Base-by-base conservation (phyloP, 2,888 invertebrate species). In the Lobophora halterata region DNA sequence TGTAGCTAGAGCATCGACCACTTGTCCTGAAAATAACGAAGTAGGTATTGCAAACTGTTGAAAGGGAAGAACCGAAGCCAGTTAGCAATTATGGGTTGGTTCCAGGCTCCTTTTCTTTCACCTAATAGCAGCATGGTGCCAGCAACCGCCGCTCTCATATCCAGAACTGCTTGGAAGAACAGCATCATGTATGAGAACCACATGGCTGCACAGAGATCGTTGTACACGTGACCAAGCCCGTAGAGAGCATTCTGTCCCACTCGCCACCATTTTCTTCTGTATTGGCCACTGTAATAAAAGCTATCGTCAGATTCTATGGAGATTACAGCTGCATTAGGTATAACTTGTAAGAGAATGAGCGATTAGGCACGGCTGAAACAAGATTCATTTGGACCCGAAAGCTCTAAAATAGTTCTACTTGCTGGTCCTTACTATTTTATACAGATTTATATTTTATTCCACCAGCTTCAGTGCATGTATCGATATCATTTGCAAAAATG, bases 131-230 rank as follows among this genome's bases (percentile, higher is more conserved):
- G 85, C 59, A 95, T 86, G 7, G 90, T 79, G 6, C 91, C 91
- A 30, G 91, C 89, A 6, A 89, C 82, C 7, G 79, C 87, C 6
- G 90, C 82, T 44, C 85, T 80, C 80, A 91, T 89, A 48, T 85
- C 71, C 25, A 91, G 68, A 10, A 91, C 88, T 6, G 90, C 89
- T 80, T 91, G 90, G 47, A 96, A 92, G 83, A 93, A 98, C 41
- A 97, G 91, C 68, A 98, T 89, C 55, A 96, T 91, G 77, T 97
- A 98, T 0, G 95, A 95, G 80, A 98, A 98, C 97, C 97, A 98
- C 92, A 98, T 94, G 4, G 96, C 94, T 0, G 97, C 96, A 68
- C 96, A 96, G n/a, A 98, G 89, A 73, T 98, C 98, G 88, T 98
- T 98, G 73, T 96, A 91, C 21, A 97, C 91, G 75, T 98, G 97